These are phyloP conservation scores for Percopsis omiscomaycus DNA, from an alignment of 2,797 vertebrate species.

Conservation along the genomic window DNA sequence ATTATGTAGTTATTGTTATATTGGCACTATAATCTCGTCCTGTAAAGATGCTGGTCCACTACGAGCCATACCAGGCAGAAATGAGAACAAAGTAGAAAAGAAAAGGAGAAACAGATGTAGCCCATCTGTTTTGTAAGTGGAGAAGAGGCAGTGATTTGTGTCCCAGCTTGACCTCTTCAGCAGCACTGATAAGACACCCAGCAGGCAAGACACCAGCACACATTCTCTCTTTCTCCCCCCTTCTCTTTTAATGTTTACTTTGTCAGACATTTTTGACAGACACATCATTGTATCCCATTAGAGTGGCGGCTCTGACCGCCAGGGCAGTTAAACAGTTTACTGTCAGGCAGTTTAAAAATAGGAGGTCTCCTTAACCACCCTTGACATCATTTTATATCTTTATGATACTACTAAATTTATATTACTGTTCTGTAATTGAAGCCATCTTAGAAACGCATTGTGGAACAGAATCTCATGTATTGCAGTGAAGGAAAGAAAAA, in stretches of 20 bases:
- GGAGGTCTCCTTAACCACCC: conserved; percentile 31
- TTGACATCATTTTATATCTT: conserved; percentile 49
- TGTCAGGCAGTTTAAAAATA: conserved; percentile 32
- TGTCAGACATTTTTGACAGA: conserved; percentile 44
- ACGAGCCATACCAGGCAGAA: conserved; percentile 7
- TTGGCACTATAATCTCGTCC: not conserved
- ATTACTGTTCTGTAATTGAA: conserved; percentile 37
- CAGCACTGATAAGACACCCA: conserved; percentile 51
- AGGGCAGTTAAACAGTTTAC: conserved; percentile 55
- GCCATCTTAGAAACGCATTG: conserved; percentile 16
- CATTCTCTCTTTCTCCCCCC: not conserved
- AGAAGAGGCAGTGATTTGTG: conserved; percentile 59
- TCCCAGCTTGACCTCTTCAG: conserved; percentile 64
- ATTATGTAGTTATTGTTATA: not conserved
- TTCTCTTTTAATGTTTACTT: conserved; percentile 14
- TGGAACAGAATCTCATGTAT: not conserved
- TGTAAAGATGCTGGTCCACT: conserved; percentile 1
- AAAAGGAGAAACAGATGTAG: conserved; percentile 67
- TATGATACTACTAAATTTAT: conserved; percentile 13
- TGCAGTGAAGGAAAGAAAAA: no score
- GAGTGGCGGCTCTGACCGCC: conserved; percentile 53
- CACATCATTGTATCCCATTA: conserved; percentile 62
- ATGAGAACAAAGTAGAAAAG: conserved; percentile 17
- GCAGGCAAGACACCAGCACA: conserved; percentile 26
- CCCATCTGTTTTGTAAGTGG: conserved; percentile 55